These are phyloP conservation scores for Phengaris arion DNA, from an alignment of 2,888 invertebrate genomes.

Conservation along the genomic window DNA sequence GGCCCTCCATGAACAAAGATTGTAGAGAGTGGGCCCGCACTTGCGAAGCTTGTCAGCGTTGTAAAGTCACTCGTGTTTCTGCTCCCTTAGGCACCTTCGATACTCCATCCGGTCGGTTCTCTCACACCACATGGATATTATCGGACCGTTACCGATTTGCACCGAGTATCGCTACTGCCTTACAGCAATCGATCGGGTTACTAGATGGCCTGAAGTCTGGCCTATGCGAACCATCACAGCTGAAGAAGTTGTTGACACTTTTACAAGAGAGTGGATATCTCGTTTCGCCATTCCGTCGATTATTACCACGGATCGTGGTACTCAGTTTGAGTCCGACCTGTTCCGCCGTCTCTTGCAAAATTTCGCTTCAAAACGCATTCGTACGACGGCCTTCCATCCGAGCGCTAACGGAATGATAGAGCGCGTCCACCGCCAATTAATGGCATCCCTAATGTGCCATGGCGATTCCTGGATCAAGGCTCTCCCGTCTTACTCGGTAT, in stretches of 20 bases:
- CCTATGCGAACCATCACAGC: conserved; percentile 38
- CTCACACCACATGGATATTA: conserved; percentile 52
- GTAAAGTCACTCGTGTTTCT: conserved; percentile 37
- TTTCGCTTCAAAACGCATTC: too few species aligned
- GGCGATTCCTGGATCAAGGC: conserved; percentile 32
- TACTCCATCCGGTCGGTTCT: conserved; percentile 34
- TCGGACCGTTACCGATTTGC: not conserved
- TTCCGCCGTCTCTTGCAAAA: conserved; percentile 32
- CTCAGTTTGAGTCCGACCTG: conserved; percentile 40
- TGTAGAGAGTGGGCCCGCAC: conserved; percentile 44
- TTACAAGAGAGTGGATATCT: conserved; percentile 39
- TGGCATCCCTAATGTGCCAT: conserved; percentile 39
- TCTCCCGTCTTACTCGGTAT: conserved; percentile 38
- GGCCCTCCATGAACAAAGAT: conserved; percentile 48
- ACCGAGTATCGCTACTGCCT: not conserved
- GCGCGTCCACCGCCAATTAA: conserved; percentile 34
- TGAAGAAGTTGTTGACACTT: conserved; percentile 37
- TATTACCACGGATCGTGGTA: conserved; percentile 37
- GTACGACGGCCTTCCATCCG: not conserved
- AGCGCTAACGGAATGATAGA: not conserved
- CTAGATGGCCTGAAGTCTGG: conserved; percentile 41
- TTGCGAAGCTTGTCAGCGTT: conserved; percentile 48
- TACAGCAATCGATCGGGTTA: not conserved
- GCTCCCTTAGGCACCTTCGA: conserved; percentile 36
- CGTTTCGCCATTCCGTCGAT: conserved; percentile 38